These are phyloP conservation scores for Eremobia ochroleuca DNA, from an alignment of 2,888 invertebrate genomes.

Conservation along the genomic window DNA sequence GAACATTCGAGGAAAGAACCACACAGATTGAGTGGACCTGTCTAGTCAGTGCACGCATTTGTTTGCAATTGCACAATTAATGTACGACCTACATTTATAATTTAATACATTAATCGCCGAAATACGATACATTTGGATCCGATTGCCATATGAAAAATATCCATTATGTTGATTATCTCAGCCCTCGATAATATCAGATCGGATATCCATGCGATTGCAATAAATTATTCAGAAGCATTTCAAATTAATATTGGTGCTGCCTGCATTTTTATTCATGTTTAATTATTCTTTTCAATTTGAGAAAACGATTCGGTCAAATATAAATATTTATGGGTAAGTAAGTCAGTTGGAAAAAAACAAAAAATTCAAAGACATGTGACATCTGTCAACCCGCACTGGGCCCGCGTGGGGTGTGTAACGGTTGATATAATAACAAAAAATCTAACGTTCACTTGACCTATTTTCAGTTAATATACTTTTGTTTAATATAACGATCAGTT, in stretches of 20 bases:
- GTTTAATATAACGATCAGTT: no score
- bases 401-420: no score
- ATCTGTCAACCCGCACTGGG: no score
- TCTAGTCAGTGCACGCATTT: background rate
- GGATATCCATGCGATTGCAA: constrained; percentile 28
- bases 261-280: background rate
- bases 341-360: background rate
- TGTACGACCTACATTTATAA: background rate
- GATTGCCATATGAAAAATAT: constrained; percentile 39
- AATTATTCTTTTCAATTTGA: constrained; percentile 21
- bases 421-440: no score
- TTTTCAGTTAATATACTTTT: no score
- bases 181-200: constrained; percentile 15
- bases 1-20: background rate
- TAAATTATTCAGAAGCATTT: constrained; percentile 43
- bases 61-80: background rate
- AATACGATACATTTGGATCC: constrained; percentile 19
- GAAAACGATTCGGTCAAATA: constrained; percentile 6
- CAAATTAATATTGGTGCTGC: constrained; percentile 19
- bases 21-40: background rate
- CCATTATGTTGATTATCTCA: constrained; percentile 34
- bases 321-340: background rate
- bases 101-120: constrained; percentile 7
- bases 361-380: no score
- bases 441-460: no score